Base-by-base conservation (phyloP, 2,797 vertebrate genomes). In the Trachurus trachurus region DNA sequence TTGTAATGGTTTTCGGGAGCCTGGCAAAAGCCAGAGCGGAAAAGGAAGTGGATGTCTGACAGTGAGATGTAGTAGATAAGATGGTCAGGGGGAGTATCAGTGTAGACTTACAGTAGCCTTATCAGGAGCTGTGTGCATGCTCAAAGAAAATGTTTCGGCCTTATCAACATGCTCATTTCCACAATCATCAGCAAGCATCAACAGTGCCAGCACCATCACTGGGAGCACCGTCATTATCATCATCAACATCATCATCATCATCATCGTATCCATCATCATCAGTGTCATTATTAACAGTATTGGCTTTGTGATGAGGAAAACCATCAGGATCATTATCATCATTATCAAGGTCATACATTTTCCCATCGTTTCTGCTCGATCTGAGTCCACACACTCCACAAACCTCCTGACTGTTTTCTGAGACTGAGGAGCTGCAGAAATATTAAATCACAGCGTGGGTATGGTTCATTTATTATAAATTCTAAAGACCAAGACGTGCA, bases 81-180 rank as follows among this genome's bases (percentile, higher is more conserved):
- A 80, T 66, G 86, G 80, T 69, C 77, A 80, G 70, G 2, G 73
- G 67, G 78, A 67, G 59, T 26, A 80, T 75, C 78, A 82, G 71
- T 26, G 70, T 39, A 70, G 83, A 87, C 83, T 76, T 66, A 60
- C 86, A 67, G 86, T 52, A 19, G 62, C 4, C 67, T 89, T 90
- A 91, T 92, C 92, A 59, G 85, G 73, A 78, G 71, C 66, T 26
- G 26, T 71, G 40, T 61, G 71, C 81, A 21, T 56, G 87, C 80
- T 83, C 77, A 78, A 87, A 78, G 84, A 90, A 90, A 88, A 86
- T 82, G 82, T 83, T 89, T 79, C 4, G 19, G 65, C 64, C 88
- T 92, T 88, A 91, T 92, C 92, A 85, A 82, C 84, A 72, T 56
- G 76, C 88, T 90, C 88, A 92, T 93, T 93, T 92, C 92, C 90